Evolutionary conservation across 1,140 invertebrate species (phyloP), one percentile per base, ranked within the genome.

Genomic region (Centruroides sculpturatus): DNA sequence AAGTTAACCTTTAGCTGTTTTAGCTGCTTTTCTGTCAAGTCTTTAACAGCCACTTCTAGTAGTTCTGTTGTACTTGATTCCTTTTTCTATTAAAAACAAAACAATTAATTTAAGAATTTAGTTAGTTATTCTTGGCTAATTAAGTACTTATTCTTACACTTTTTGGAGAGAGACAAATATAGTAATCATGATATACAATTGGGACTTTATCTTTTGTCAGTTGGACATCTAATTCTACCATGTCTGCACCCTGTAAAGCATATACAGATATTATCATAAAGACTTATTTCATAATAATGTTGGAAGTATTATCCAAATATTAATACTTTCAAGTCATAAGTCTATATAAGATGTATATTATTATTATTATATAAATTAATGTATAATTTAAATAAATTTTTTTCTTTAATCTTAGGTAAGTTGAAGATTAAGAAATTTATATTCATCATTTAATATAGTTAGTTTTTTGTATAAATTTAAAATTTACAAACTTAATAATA

Each of bases 191-290:
- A 77, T 95, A 97, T 57, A 98, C 85, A 47, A 97, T 88, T 35
- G 94, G 92, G 66, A 95, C 81, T 64, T 87, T 78, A 75, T 98
- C 93, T 77, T 93, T 95, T 64, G 89, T 92, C 35, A 98, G 76
- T 72, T 96, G 90, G 12, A 98, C 92, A 79, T 97, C 94, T 78
- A 97, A 94, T 75, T 98, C 94, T 36, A 97, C 86, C 75, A 92
- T 85, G 72, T 97, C 92, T 60, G 87, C 88, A 59, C 93, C 93
- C 74, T 76, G 57, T 7, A 67, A 59, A 13, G 59, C 56, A 35
- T 60, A 61, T 47, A 23, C 2, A 2, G 23, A 23, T 23, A 23
- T 23, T 23, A 23, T 23, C 2, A 23, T 23, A 23, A 23, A 23
- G 2, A 23, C 23, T n/a, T n/a, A n/a, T n/a, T 23, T 23, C 23